These are phyloP conservation scores for Gobionotothen gibberifrons DNA, from an alignment of 2,797 vertebrate genomes.

Conservation along the genomic window DNA sequence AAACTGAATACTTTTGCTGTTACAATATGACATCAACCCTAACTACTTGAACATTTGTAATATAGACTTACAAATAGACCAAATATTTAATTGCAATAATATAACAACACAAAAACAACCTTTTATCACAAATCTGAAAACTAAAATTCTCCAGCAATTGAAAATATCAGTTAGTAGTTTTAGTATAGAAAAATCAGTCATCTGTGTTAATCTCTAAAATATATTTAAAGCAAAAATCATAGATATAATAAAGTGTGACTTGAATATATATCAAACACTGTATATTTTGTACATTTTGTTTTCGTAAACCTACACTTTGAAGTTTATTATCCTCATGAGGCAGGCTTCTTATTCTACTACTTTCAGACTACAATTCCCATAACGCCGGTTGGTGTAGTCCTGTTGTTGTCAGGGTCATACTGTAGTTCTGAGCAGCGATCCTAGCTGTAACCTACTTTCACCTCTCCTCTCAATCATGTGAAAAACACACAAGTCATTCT, in stretches of 20 bases:
- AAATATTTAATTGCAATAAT: no score
- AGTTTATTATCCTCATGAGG: not conserved
- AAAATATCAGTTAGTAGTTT: not conserved
- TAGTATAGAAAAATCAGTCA: not conserved
- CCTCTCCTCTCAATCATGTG: conserved; percentile 7
- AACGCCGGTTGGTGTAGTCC: not conserved
- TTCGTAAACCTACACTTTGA: not conserved
- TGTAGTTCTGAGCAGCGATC: not conserved
- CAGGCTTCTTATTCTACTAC: not conserved
- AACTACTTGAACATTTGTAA: no score
- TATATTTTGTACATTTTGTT: not conserved
- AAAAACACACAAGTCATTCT: conserved; percentile 32
- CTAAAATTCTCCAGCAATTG: not conserved
- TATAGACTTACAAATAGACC: no score
- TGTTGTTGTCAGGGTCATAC: not conserved
- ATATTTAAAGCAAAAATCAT: not conserved
- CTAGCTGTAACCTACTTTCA: conserved; percentile 30
- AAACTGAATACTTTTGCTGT: no score
- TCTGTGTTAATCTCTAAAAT: not conserved
- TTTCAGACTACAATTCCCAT: not conserved
- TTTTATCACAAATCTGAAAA: no score
- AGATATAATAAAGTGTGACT: not conserved
- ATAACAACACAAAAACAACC: no score
- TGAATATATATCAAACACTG: not conserved
- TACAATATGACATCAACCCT: no score